Conservation (phyloP, 2,797 vertebrate genomes). For the Pseudopleuronectes americanus region DNA sequence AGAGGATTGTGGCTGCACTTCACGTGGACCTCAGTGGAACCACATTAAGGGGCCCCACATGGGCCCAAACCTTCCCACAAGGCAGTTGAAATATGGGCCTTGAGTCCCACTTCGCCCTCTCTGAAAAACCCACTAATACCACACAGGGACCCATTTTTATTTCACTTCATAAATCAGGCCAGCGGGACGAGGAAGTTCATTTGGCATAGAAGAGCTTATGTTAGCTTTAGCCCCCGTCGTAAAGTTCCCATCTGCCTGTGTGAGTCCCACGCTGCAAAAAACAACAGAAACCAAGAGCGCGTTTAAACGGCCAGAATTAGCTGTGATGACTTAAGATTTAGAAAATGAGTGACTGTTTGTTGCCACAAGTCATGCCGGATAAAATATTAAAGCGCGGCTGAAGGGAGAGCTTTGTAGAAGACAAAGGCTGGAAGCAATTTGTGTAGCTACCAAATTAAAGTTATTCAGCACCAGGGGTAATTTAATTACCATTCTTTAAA, state of each 20-base stretch:
- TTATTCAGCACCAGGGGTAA: conserved; percentile 87
- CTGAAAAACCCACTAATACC: conserved; percentile 80
- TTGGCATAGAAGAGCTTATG: conserved; percentile 76
- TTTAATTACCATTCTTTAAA: conserved; percentile 91
- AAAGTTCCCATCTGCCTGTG: conserved; percentile 60
- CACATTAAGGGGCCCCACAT: conserved; percentile 78
- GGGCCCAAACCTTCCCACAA: conserved; percentile 74
- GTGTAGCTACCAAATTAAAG: conserved; percentile 87
- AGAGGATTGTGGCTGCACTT: conserved; percentile 76
- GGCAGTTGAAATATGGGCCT: conserved; percentile 80
- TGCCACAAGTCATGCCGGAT: conserved; percentile 77
- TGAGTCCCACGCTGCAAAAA: conserved; percentile 50
- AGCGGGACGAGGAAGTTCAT: conserved; percentile 74
- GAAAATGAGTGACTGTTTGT: conserved; percentile 79
- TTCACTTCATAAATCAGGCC: conserved; percentile 84
- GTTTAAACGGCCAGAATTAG: conserved; percentile 72
- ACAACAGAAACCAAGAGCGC: conserved; percentile 48
- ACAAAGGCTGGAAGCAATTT: conserved; percentile 89
- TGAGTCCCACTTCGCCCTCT: conserved; percentile 66
- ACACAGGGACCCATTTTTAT: conserved; percentile 81
- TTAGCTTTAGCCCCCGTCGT: conserved; percentile 74
- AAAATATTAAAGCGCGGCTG: conserved; percentile 78
- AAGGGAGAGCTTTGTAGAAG: conserved; percentile 77
- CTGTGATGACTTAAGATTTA: conserved; percentile 80
- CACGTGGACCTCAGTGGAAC: conserved; percentile 75